Evolutionary conservation across 2,113 vertebrate species (phyloP).

Genomic region (Dipodomys spectabilis): DNA sequence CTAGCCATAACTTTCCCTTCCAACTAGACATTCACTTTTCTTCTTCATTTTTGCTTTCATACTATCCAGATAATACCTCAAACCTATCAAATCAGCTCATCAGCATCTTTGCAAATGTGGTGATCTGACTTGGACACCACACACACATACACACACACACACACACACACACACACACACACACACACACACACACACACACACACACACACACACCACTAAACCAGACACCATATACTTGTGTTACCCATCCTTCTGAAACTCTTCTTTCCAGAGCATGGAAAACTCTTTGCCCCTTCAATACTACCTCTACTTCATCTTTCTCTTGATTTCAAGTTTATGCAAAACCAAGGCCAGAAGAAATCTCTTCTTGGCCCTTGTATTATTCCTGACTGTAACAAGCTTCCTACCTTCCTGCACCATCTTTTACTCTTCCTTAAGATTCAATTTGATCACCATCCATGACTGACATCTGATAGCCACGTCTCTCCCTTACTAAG

Average conservation of each 20-base stretch:
- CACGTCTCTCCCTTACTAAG: background rate
- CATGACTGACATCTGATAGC: background rate
- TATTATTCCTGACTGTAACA: background rate
- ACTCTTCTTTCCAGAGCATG: background rate
- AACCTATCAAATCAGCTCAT: background rate
- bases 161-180: background rate
- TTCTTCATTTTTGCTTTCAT: background rate
- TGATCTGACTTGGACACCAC: background rate
- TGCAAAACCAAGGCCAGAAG: background rate
- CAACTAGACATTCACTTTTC: background rate
- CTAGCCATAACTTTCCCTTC: background rate
- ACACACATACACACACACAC: background rate
- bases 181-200: background rate
- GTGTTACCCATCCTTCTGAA: background rate
- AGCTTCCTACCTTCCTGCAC: background rate
- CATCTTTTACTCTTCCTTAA: background rate
- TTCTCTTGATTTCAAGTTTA: background rate
- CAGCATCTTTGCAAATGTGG: background rate
- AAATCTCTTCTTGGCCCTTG: background rate
- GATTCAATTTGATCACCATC: background rate
- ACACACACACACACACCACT: background rate
- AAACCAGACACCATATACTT: too few species aligned
- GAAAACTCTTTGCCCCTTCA: background rate
- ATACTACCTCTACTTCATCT: background rate
- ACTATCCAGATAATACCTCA: background rate